A percentile compares a stretch with the other conserved stretches of the same genome.
Conservation (phyloP, 2,888 invertebrate genomes). For the Cephus nigrinus region DNA sequence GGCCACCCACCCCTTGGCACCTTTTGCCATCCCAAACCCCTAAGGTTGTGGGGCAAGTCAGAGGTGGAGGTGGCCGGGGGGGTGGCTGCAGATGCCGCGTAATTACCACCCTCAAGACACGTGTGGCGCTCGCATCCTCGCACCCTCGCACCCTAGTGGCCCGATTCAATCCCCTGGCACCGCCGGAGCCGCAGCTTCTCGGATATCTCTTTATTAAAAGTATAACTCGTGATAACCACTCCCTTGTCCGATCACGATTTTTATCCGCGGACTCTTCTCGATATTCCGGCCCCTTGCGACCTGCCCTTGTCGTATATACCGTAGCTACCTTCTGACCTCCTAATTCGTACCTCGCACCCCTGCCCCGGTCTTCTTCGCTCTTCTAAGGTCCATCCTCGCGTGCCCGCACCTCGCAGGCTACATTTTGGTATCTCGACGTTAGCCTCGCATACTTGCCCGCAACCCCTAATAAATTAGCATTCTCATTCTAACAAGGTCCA, state of each 20-base stretch:
- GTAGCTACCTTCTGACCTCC: not conserved
- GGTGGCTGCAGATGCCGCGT: conserved; percentile 65
- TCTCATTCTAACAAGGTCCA: conserved; percentile 64
- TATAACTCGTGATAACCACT: conserved; percentile 53
- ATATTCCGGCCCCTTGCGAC: not conserved
- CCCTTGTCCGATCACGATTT: conserved; percentile 9
- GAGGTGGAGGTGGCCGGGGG: conserved; percentile 43
- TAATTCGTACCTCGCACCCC: not conserved
- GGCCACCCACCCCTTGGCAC: conserved; percentile 58
- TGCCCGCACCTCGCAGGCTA: not conserved
- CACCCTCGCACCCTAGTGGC: conserved; percentile 17
- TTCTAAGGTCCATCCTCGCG: not conserved
- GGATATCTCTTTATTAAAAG: conserved; percentile 61
- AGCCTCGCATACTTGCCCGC: conserved; percentile 21
- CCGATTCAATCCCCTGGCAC: conserved; percentile 15
- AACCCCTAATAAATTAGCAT: conserved; percentile 64
- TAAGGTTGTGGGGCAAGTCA: conserved; percentile 60
- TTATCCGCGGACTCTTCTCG: not conserved
- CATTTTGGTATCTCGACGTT: not conserved
- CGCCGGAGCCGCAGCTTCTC: conserved; percentile 31
- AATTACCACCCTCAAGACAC: conserved; percentile 67
- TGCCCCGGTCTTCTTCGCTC: not conserved
- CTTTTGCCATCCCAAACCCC: conserved; percentile 44
- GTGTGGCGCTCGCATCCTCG: conserved; percentile 59
- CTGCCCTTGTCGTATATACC: not conserved